Percentiles rank a stretch among this genome's conserved stretches.
phyloP scores from a whole-genome alignment of 2,888 invertebrate species.

The Pachliopta kotzebuea region DNA sequence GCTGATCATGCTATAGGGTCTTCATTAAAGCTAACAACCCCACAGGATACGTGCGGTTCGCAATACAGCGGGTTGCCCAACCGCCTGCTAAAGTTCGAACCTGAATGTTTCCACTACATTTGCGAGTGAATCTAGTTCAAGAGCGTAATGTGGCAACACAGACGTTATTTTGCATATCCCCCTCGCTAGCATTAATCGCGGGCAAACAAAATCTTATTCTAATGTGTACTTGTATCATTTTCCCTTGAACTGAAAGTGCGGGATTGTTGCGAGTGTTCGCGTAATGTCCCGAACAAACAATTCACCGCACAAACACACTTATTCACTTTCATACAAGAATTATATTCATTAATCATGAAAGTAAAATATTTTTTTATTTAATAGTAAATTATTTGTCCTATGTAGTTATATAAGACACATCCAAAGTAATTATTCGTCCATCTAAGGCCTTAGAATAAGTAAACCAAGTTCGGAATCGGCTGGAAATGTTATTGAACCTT shows the following conservation, averaged over 20 bases:
- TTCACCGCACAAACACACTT: background rate
- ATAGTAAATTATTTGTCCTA: too few relatives aligned
- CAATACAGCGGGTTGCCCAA: slow-evolving; percentile 44
- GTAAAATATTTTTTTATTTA: background rate
- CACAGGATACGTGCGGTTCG: slow-evolving; percentile 6
- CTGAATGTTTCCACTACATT: slow-evolving; percentile 51
- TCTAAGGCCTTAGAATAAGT: too few relatives aligned
- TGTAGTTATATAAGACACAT: too few relatives aligned
- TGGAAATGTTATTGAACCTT: too few relatives aligned
- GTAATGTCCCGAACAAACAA: slow-evolving; percentile 3
- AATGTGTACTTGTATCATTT: slow-evolving; percentile 12
- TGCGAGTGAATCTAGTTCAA: slow-evolving; percentile 62
- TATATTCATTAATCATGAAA: background rate
- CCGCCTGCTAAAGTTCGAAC: slow-evolving; percentile 35
- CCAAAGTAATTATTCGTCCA: too few relatives aligned
- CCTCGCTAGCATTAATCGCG: slow-evolving; percentile 16
- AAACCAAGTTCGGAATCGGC: too few relatives aligned
- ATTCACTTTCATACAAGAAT: background rate
- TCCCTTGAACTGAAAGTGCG: background rate
- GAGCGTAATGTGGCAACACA: slow-evolving; percentile 56
- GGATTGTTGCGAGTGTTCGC: background rate
- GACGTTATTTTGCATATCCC: slow-evolving; percentile 48
- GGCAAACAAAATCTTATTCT: slow-evolving; percentile 14
- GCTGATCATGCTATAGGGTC: too few relatives aligned
- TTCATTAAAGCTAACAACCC: background rate